Evolutionary conservation across 2,113 vertebrate genomes (phyloP), one percentile per base, ranked within the genome.

Genomic region (Epinephelus fuscoguttatus): DNA sequence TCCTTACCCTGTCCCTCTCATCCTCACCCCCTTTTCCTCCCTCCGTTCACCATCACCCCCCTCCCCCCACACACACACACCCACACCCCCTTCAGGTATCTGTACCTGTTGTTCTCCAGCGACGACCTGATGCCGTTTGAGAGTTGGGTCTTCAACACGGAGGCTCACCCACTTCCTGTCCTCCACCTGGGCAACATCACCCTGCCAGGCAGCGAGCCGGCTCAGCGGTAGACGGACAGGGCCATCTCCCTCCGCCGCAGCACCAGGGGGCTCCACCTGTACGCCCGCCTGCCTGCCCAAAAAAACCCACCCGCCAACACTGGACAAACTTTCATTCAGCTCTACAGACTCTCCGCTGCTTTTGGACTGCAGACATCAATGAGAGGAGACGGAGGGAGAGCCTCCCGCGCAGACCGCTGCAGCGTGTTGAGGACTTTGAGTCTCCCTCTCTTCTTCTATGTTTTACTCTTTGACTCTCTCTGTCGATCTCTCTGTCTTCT

Each of bases 131-230:
- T 99, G 93, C 98, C 98, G 27, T 94, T 99, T 92, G 98, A 99
- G 93, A 97, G 96, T 91, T 99, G 98, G 98, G 98, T 99, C 81
- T 99, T 99, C 92, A 99, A 99, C 90, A 99, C 98, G 17, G 98
- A 99, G 95, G 98, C 98, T 77, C 98, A 99, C 88, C 97, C 98
- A 18, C 95, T 99, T 76, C 98, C 98, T 4, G 97, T 99, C 90
- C 96, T 99, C 91, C 97, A 96, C 93, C 95, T 98, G 95, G 96
- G 96, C 84, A 99, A 99, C 94, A 96, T 97, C 92, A 99, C 98
- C 55, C 96, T 99, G 91, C 96, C 98, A 75, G 97, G 97, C 94
- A 97, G 96, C 69, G 96, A 96, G 91, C 88, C 91, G 11, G 96
- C 96, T 82, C 96, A 96, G 94, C 96, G 93, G 93, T 98, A 97